Evolutionary conservation across 1,140 invertebrate genomes (phyloP).

Genomic region (Zaprionus taronus): DNA sequence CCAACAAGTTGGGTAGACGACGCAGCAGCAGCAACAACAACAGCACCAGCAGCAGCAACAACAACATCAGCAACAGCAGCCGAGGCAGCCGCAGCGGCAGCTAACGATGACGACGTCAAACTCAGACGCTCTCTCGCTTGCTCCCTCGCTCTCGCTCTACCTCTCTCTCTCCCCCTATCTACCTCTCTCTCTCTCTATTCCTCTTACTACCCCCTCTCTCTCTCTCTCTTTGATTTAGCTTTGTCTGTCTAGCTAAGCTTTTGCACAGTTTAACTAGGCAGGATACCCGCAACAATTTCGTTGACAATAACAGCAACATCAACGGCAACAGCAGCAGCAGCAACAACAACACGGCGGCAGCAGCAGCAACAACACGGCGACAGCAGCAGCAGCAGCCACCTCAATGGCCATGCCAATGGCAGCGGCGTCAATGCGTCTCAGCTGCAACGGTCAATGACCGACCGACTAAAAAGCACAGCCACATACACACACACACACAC

Average conservation of each 20-base stretch:
- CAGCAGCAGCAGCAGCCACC: conserved; percentile 22
- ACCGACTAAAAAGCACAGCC: conserved; percentile 79
- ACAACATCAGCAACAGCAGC: conserved; percentile 31
- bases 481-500: conserved; percentile 39
- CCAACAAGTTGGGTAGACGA: conserved; percentile 79
- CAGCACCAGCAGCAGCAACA: conserved; percentile 18
- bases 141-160: conserved; percentile 25
- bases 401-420: conserved; percentile 66
- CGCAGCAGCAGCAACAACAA: conserved; percentile 33
- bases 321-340: conserved; percentile 4
- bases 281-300: conserved; percentile 51
- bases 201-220: conserved; percentile 13
- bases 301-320: conserved; percentile 1
- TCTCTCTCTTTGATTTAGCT: conserved; percentile 11
- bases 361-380: conserved; percentile 13
- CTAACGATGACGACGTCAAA: conserved; percentile 70
- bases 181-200: not conserved
- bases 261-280: conserved; percentile 55
- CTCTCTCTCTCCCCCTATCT: not conserved
- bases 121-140: conserved; percentile 26
- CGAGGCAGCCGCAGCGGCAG: conserved; percentile 26
- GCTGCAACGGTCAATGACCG: conserved; percentile 83
- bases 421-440: conserved; percentile 80
- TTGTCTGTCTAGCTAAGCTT: conserved; percentile 30
- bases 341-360: conserved; percentile 18